Percentiles rank a stretch among this genome's conserved stretches.
Conservation (phyloP, 2,797 vertebrate species). For the Scolopax bukidnonensis region DNA sequence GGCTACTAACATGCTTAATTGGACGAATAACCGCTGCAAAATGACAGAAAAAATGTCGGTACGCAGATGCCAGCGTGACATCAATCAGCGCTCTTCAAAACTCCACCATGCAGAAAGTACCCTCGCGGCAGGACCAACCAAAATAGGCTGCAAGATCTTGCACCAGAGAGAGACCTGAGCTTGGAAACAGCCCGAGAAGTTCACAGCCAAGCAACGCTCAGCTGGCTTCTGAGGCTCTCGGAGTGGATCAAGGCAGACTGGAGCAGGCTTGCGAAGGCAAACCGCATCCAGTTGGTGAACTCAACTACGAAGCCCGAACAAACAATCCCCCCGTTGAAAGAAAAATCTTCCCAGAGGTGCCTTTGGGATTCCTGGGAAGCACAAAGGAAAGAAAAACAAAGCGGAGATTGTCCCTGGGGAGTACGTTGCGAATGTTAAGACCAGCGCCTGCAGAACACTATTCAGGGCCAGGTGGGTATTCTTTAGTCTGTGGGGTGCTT, state of each 20-base stretch:
- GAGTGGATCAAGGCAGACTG: background rate
- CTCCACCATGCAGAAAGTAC: background rate
- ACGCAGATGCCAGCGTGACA: accelerated
- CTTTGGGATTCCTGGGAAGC: background rate
- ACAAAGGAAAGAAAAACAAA: background rate
- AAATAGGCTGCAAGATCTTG: background rate
- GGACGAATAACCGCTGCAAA: background rate
- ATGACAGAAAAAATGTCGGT: background rate
- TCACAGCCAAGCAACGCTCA: background rate
- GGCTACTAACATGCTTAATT: background rate
- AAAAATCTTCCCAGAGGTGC: background rate
- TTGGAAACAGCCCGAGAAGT: background rate
- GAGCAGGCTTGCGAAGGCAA: background rate
- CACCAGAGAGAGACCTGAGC: background rate
- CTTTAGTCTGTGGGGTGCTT: background rate
- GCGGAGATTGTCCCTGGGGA: background rate
- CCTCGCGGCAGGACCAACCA: background rate
- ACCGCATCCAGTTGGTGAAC: background rate
- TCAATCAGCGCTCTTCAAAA: background rate
- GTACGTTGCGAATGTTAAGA: accelerated
- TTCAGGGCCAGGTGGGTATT: background rate
- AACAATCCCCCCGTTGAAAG: background rate
- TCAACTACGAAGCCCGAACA: background rate
- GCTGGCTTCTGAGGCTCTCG: background rate
- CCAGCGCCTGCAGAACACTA: background rate